A percentile compares a stretch with the other conserved stretches of the same genome.
These are phyloP conservation scores for Stigmatopora argus DNA, from an alignment of 2,113 vertebrate species.

Conservation along the genomic window DNA sequence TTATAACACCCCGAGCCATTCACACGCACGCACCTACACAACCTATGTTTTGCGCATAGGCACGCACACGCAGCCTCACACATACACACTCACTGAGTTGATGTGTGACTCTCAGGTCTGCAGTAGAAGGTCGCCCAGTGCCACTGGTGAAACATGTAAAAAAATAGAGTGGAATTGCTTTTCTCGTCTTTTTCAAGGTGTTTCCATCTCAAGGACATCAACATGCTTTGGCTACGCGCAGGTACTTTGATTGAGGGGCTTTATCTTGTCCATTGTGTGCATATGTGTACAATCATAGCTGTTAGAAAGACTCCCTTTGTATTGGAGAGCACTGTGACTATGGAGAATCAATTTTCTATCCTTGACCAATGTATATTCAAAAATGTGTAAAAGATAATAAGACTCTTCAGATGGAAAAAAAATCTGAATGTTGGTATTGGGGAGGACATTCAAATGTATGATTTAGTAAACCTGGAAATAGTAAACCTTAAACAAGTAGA, in stretches of 20 bases:
- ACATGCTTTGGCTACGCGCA: slow-evolving; percentile 77
- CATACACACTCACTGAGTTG: slow-evolving; percentile 32
- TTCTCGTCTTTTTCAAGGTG: slow-evolving; percentile 64
- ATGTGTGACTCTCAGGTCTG: slow-evolving; percentile 41
- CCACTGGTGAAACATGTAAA: slow-evolving; percentile 62
- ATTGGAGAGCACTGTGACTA: not conserved
- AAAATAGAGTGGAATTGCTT: slow-evolving; percentile 55
- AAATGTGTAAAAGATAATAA: not conserved
- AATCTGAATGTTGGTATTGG: not conserved
- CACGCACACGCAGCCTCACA: slow-evolving; percentile 31
- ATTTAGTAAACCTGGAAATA: not conserved
- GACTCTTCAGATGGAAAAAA: not conserved
- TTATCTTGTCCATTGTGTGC: slow-evolving; percentile 10
- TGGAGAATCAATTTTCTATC: not conserved
- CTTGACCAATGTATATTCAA: not conserved
- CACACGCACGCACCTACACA: slow-evolving; percentile 29
- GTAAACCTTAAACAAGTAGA: not conserved
- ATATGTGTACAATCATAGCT: not conserved
- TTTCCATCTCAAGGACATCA: slow-evolving; percentile 60
- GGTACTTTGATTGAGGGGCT: slow-evolving; percentile 57
- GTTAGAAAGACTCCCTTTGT: slow-evolving; percentile 12
- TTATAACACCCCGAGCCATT: slow-evolving; percentile 56
- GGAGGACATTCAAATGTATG: not conserved
- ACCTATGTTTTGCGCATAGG: slow-evolving; percentile 27
- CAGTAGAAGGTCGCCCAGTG: slow-evolving; percentile 42